Base-by-base conservation (phyloP, 1,140 invertebrate species). In the Cylas formicarius region DNA sequence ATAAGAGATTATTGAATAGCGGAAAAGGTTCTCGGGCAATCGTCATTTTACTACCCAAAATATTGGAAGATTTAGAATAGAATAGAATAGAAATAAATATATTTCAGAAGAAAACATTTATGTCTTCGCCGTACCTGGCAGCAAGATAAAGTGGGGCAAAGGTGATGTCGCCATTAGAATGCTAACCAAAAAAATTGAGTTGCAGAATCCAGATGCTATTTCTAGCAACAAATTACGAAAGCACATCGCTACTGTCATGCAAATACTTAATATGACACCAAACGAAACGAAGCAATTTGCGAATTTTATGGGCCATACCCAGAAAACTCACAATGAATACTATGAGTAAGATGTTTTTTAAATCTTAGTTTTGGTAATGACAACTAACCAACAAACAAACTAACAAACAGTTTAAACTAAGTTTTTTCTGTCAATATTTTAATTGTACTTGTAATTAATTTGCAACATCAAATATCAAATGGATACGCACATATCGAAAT, bases 241-340 rank as follows among this genome's bases (percentile, higher is more conserved):
- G 29, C 47, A 56, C 11, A 53, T 56, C 23, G 51, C 53, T 6
- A 56, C 53, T n/a, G 37, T 50, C 2, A 53, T 35, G 33, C 48
- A 50, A 43, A 50, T 56, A 16, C 29, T 53, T 6, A 55, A 39
- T 50, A 32, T 55, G 10, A 32, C 23, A 9, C 44, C 44, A 43
- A 46, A 52, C 13, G 50, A 55, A 22, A 31, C 20, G 6, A n/a
- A 52, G 28, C 49, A 52, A 22, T 52, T 55, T 52, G 32, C 42
- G 7, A 35, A 45, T 11, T 45, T 52, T 28, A 55, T 55, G 45
- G 46, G 50, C 4, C 50, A 52, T 29, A 55, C 53, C 5, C 20
- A 38, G 46, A 52, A 55, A 52, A 55, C 49, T 7, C 53, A 55
- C 18, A 33, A 33, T 8, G 53, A 40, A 16, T 40, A 51, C 46